Evolutionary conservation across 2,113 vertebrate genomes (phyloP).

Genomic region (Acanthisitta chloris): DNA sequence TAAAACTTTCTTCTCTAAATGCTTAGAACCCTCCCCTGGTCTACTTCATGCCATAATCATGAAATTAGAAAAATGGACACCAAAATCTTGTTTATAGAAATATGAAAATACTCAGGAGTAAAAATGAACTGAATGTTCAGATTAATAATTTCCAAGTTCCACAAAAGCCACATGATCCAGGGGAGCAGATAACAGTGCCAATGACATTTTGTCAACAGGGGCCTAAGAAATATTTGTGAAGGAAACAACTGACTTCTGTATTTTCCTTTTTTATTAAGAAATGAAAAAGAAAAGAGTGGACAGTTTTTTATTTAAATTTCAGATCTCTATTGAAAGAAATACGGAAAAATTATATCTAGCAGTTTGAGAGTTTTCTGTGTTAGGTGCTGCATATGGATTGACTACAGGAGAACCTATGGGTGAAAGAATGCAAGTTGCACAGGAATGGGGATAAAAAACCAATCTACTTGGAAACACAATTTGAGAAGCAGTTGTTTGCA

Average conservation of each 20-base stretch:
- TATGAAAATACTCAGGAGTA: background rate
- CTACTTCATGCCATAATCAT: background rate
- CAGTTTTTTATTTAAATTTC: background rate
- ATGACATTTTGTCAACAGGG: background rate
- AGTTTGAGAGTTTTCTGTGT: background rate
- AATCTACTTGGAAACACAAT: background rate
- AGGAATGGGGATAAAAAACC: slow-evolving; percentile 8
- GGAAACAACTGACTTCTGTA: background rate
- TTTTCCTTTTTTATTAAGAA: background rate
- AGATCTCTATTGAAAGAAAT: background rate
- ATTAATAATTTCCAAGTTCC: background rate
- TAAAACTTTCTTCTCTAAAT: background rate
- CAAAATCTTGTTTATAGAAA: background rate
- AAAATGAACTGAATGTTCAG: background rate
- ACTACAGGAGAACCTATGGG: background rate
- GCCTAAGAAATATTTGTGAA: background rate
- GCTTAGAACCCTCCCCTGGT: background rate
- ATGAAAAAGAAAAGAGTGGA: background rate
- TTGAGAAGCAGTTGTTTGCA: background rate
- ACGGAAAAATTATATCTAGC: background rate
- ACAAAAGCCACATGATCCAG: background rate
- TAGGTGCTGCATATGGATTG: background rate
- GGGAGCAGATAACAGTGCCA: background rate
- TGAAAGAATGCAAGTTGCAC: background rate
- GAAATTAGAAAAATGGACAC: background rate